Evolutionary conservation across 2,888 invertebrate species (phyloP).

Genomic region (Pseudococcus longispinus): DNA sequence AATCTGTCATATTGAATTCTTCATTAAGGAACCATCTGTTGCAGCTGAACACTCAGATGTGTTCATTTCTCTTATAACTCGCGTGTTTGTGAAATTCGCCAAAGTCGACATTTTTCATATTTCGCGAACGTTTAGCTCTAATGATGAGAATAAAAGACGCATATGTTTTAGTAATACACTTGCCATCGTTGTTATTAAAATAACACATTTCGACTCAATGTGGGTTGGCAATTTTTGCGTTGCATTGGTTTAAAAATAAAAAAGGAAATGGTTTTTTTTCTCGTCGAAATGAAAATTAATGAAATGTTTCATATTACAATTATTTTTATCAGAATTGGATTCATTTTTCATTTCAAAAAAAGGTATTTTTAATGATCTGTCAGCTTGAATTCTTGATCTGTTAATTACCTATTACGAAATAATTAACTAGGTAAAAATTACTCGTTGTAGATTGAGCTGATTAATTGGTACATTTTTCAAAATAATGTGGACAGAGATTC

Average conservation of each 20-base stretch:
- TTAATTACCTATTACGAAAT: not conserved
- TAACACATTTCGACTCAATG: not conserved
- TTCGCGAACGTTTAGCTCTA: not conserved
- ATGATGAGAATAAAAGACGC: not conserved
- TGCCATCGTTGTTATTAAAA: not conserved
- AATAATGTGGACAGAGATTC: not conserved
- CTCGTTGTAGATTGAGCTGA: not conserved
- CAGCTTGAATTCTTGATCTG: not conserved
- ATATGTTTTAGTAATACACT: not conserved
- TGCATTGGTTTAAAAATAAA: not conserved
- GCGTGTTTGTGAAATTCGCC: not conserved
- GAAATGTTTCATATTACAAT: not conserved
- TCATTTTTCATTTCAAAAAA: not conserved
- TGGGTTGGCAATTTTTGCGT: not conserved
- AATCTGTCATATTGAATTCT: constrained; percentile 6
- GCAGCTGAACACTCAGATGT: not conserved
- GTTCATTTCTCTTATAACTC: not conserved
- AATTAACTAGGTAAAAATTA: not conserved
- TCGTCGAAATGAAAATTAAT: not conserved
- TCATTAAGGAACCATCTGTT: not conserved
- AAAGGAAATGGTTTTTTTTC: not conserved
- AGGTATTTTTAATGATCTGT: not conserved
- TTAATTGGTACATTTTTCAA: not conserved
- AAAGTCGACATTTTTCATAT: constrained; percentile 11
- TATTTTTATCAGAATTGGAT: not conserved